Base-by-base conservation (phyloP, 2,797 vertebrate genomes). In the Falco columbarius region DNA sequence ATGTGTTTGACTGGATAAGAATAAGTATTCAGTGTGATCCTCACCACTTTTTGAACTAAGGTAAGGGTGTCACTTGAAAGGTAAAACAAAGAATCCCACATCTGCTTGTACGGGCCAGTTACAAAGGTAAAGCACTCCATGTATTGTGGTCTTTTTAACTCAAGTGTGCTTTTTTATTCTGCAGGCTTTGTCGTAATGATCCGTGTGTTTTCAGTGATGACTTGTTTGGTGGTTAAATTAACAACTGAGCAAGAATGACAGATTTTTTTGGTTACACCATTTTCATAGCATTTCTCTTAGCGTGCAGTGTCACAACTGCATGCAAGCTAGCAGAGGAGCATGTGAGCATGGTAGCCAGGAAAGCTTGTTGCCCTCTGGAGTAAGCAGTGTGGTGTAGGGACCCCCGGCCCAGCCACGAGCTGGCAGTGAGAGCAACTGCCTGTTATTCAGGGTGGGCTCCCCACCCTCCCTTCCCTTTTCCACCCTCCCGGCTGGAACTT, bases 311-410 rank as follows among this genome's bases (percentile, higher is more conserved):
- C 49, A 24, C 6, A 27, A 6, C 10, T 44, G 59, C n/a, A 1
- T 29, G 5, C 17, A n/a, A 7, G 38, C 38, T 19, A 14, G 42
- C 6, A 6, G 24, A 40, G 58, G 24, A 73, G 30, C 21, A 0
- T 9, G 30, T 1, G 3, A 46, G 29, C 32, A 2, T 0, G 7
- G 62, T 10, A 61, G 51, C 32, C 17, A 67, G 46, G 30, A 47
- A 59, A 18, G 16, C 12, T 52, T 36, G 3, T 22, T 72, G 47
- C 40, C 32, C 21, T 46, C 55, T 8, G 30, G 36, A 44, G 62
- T 40, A 9, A 9, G 21, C 7, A 2, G 1, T 10, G 34, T 3
- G 1, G 9, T 34, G 9, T 10, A 55, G 46, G 32, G 23, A 9
- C 20, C 12, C 32, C 42, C 76, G 23, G 12, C 36, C 29, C 51